Evolutionary conservation across 1,140 invertebrate genomes (phyloP).

Genomic region (Centruroides sculpturatus): DNA sequence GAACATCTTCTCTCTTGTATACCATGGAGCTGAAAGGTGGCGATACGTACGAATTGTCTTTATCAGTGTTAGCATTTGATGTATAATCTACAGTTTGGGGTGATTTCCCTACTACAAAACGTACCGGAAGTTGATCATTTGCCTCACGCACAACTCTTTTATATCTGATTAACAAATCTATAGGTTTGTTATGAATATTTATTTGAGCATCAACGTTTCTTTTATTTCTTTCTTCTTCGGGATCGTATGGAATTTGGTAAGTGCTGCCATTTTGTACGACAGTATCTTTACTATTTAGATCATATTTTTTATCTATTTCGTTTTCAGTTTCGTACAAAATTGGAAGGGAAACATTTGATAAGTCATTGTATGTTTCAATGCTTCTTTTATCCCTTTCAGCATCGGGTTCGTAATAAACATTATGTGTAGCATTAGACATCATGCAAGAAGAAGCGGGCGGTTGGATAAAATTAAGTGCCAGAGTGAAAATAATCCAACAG

Average conservation of each 20-base stretch:
- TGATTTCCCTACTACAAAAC: conserved; percentile 42
- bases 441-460: conserved; percentile 79
- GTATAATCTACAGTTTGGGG: conserved; percentile 62
- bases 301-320: neutral
- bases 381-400: neutral
- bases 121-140: conserved; percentile 24
- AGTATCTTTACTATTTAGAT: neutral
- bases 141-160: conserved; percentile 10
- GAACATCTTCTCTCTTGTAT: conserved; percentile 70
- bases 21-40: conserved; percentile 87
- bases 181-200: too few species aligned
- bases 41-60: conserved; percentile 63
- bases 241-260: too few species aligned
- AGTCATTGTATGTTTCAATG: neutral
- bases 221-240: neutral
- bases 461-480: conserved; percentile 86
- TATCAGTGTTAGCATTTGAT: conserved; percentile 39
- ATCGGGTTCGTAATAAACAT: conserved; percentile 26
- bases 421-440: conserved; percentile 51
- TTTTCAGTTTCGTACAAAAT: too few species aligned
- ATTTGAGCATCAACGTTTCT: neutral
- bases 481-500: conserved; percentile 92
- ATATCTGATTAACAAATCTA: too few species aligned
- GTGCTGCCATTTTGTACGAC: neutral
- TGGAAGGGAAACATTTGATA: too few species aligned